Conservation (phyloP, 2,113 vertebrate genomes). For the Rhinogobius similis region DNA sequence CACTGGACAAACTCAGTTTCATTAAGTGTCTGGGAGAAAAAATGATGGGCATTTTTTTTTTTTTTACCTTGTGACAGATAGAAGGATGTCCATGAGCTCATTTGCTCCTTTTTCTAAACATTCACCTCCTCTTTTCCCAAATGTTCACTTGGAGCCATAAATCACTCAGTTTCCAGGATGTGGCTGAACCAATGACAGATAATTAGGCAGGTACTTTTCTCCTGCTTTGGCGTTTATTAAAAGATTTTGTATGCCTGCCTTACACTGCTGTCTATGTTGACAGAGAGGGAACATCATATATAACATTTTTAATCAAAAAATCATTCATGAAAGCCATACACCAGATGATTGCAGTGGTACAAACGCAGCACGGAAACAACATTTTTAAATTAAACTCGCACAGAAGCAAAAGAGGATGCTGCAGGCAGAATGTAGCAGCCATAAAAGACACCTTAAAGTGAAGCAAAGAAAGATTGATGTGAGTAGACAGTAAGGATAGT, state of each 20-base stretch:
- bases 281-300: slow-evolving; percentile 52
- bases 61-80: background rate
- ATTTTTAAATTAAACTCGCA: slow-evolving; percentile 58
- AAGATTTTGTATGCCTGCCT: slow-evolving; percentile 53
- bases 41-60: too few relatives aligned
- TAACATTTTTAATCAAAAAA: slow-evolving; percentile 51
- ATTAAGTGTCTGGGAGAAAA: background rate
- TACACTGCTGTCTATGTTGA: slow-evolving; percentile 51
- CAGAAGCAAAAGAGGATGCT: slow-evolving; percentile 13
- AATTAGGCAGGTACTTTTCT: slow-evolving; percentile 50
- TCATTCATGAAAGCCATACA: slow-evolving; percentile 52
- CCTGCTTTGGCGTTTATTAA: slow-evolving; percentile 53
- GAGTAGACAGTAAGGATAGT: slow-evolving; percentile 29
- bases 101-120: slow-evolving; percentile 20
- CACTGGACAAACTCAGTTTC: background rate
- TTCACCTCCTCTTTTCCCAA: slow-evolving; percentile 27
- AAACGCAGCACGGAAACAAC: slow-evolving; percentile 22
- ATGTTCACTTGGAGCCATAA: slow-evolving; percentile 47
- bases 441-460: slow-evolving; percentile 45
- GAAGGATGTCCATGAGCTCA: slow-evolving; percentile 14
- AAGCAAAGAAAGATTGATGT: slow-evolving; percentile 37
- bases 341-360: slow-evolving; percentile 32
- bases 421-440: slow-evolving; percentile 30
- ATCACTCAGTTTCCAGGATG: slow-evolving; percentile 50
- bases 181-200: slow-evolving; percentile 47